These are phyloP conservation scores for Myopa tessellatipennis DNA, from an alignment of 2,888 invertebrate genomes.

Conservation along the genomic window DNA sequence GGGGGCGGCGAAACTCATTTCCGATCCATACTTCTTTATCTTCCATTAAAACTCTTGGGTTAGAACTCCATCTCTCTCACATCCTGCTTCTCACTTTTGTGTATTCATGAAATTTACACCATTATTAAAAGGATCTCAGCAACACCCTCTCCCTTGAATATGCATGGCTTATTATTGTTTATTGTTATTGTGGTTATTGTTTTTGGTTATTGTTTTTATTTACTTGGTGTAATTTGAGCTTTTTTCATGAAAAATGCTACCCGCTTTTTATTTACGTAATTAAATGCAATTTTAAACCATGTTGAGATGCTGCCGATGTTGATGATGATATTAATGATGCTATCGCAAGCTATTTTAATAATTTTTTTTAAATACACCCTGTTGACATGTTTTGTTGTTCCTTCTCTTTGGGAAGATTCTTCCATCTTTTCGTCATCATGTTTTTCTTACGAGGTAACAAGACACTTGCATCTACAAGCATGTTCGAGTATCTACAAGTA, in stretches of 20 bases:
- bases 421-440: background rate
- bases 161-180: background rate
- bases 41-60: too few species aligned
- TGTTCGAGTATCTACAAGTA: too few species aligned
- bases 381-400: background rate
- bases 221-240: slow-evolving; percentile 25
- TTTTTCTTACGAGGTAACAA: background rate
- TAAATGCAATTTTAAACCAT: slow-evolving; percentile 34
- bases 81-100: background rate
- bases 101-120: background rate
- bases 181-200: background rate
- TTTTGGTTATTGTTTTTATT: background rate
- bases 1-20: slow-evolving; percentile 5
- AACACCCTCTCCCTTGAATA: background rate
- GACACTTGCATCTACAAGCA: too few species aligned
- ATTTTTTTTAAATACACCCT: background rate
- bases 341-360: background rate
- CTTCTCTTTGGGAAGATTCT: background rate
- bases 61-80: background rate
- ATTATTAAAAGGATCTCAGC: background rate
- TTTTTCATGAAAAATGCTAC: slow-evolving; percentile 14
- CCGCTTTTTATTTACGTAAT: slow-evolving; percentile 25
- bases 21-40: background rate
- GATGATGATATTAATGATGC: background rate
- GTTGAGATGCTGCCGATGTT: background rate